A percentile compares a stretch with the other conserved stretches of the same genome.
Conservation (phyloP, 2,113 vertebrate species). For the Pheucticus melanocephalus region DNA sequence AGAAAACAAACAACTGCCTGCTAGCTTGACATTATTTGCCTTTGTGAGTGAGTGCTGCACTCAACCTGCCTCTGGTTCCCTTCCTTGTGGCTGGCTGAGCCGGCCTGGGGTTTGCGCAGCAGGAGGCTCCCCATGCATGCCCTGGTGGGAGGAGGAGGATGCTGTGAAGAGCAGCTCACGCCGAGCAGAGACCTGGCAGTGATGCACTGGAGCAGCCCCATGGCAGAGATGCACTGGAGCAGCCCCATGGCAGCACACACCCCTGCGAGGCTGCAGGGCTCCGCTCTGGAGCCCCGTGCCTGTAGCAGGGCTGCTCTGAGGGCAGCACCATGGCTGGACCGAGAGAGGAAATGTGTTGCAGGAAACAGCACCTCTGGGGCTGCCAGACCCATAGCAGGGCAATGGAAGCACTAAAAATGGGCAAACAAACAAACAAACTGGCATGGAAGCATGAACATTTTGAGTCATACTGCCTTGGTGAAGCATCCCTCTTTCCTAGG, state of each 20-base stretch:
- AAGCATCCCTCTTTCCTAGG: neutral
- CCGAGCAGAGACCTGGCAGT: neutral
- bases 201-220: rapidly evolving
- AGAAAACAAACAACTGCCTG: neutral
- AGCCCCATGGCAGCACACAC: neutral
- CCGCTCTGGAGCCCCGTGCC: neutral
- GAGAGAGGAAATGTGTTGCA: rapidly evolving
- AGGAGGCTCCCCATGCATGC: neutral
- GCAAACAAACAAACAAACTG: neutral
- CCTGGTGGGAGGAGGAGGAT: neutral
- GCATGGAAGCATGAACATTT: neutral
- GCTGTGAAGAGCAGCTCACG: neutral
- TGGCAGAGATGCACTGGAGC: too few relatives aligned
- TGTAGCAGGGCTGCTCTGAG: neutral
- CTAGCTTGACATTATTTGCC: neutral
- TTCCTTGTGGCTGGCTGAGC: neutral
- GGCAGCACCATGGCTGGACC: neutral
- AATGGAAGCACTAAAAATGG: neutral
- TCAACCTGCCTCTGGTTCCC: neutral
- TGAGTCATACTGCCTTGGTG: neutral
- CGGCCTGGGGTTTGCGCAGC: neutral
- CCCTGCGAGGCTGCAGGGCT: rapidly evolving
- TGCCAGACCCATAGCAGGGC: neutral
- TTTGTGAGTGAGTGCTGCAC: neutral
- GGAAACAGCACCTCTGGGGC: neutral